Percentiles rank a stretch among this genome's conserved stretches.
Evolutionary conservation across 1,140 invertebrate species (phyloP).

Genomic region (Habropoda laboriosa): DNA sequence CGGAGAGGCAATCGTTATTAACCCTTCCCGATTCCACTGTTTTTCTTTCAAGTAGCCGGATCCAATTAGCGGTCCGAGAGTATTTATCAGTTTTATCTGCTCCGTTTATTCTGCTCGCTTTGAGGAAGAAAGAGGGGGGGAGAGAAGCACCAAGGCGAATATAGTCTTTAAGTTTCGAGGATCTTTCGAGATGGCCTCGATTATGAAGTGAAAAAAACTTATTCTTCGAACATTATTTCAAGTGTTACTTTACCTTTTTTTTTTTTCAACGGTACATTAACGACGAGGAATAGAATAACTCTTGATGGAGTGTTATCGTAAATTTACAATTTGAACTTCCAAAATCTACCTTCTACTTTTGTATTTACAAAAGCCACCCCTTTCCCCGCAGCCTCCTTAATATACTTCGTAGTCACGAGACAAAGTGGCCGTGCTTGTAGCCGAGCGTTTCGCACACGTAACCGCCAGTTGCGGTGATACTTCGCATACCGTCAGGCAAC

Average conservation of each 20-base stretch:
- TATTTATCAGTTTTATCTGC: slow-evolving; percentile 8
- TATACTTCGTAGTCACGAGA: neutral
- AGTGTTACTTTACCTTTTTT: too few species aligned
- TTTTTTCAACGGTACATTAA: too few species aligned
- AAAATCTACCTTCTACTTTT: neutral
- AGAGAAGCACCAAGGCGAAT: neutral
- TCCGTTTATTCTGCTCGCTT: neutral
- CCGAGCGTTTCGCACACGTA: neutral
- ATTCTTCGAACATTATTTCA: too few species aligned
- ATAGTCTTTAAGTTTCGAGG: too few species aligned
- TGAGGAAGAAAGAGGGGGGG: neutral
- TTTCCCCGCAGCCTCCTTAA: neutral
- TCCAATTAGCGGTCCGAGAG: neutral
- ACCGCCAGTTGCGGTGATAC: slow-evolving; percentile 17
- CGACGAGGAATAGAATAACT: too few species aligned
- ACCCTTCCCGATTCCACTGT: neutral
- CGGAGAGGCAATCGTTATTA: neutral
- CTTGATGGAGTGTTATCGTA: too few species aligned
- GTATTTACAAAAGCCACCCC: neutral
- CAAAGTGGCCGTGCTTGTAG: neutral
- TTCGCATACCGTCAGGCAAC: slow-evolving; percentile 25
- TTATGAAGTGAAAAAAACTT: too few species aligned
- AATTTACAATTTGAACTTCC: neutral
- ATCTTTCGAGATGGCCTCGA: too few species aligned
- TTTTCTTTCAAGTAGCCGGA: neutral